Conservation (phyloP, 1,140 invertebrate genomes). For the Cydia fagiglandana region DNA sequence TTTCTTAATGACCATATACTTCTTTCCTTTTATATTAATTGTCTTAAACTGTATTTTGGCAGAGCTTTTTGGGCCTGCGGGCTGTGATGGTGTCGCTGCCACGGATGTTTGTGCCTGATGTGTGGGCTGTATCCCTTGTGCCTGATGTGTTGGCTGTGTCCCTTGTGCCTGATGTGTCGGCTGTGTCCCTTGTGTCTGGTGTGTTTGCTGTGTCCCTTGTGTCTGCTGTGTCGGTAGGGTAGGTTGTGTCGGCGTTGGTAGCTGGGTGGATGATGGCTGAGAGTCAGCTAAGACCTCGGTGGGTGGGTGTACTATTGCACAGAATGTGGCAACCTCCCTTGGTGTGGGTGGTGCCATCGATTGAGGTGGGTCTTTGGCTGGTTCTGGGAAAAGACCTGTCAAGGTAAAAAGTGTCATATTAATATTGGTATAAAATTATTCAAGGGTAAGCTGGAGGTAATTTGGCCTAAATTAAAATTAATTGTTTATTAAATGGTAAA, state of each 20-base stretch:
- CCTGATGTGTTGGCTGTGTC: not conserved
- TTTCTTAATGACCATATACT: constrained; percentile 75
- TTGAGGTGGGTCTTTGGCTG: not conserved
- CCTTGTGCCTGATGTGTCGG: not conserved
- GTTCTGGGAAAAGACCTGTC: constrained; percentile 51
- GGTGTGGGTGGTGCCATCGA: not conserved
- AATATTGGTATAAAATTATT: not conserved
- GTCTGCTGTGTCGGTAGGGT: not conserved
- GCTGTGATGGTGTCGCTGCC: constrained; percentile 65
- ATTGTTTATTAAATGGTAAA: no score
- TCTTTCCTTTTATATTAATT: constrained; percentile 73
- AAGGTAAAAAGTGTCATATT: not conserved
- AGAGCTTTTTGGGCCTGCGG: constrained; percentile 51
- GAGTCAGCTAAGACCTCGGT: not conserved
- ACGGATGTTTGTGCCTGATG: not conserved
- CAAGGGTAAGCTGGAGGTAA: not conserved
- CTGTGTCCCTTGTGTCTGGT: constrained; percentile 38
- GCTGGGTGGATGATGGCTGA: not conserved
- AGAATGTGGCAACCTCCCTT: not conserved
- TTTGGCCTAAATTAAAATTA: no score
- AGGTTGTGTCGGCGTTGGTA: not conserved
- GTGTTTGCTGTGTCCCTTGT: not conserved
- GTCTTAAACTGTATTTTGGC: constrained; percentile 69
- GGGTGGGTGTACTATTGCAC: not conserved
- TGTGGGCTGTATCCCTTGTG: constrained; percentile 37